Evolutionary conservation across 2,113 vertebrate species (phyloP).

Genomic region (Rhinoderma darwinii): DNA sequence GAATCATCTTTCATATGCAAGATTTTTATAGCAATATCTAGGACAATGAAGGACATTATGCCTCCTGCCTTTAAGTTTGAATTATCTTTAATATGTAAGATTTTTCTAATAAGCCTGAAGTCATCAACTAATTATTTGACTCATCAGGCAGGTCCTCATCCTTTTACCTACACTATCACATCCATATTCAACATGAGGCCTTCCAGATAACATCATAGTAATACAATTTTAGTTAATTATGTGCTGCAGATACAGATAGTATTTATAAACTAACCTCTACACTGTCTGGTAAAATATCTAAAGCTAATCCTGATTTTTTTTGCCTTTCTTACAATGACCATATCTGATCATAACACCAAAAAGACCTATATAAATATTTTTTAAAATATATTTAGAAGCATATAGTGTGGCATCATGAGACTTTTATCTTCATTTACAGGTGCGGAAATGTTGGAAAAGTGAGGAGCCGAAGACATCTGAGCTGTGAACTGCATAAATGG

Average conservation of each 20-base stretch:
- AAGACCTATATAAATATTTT: too few species aligned
- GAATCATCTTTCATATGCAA: background rate
- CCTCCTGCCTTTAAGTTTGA: background rate
- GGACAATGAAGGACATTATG: background rate
- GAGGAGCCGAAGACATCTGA: too few species aligned
- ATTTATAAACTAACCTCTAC: constrained; percentile 23
- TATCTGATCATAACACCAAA: too few species aligned
- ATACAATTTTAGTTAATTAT: constrained; percentile 23
- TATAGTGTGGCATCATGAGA: too few species aligned
- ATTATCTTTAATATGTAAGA: background rate
- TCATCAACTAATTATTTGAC: constrained; percentile 7
- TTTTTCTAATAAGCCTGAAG: constrained; percentile 9
- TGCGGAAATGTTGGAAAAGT: too few species aligned
- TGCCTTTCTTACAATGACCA: too few species aligned
- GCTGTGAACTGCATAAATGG: too few species aligned
- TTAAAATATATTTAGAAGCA: too few species aligned
- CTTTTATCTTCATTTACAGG: too few species aligned
- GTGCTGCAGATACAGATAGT: background rate
- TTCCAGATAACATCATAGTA: constrained; percentile 22
- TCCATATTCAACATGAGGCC: constrained; percentile 10
- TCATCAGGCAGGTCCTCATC: background rate
- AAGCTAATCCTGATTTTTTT: too few species aligned
- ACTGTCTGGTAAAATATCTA: background rate
- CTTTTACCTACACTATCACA: background rate
- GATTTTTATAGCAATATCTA: background rate